A percentile compares a stretch with the other conserved stretches of the same genome.
These are phyloP conservation scores for Isurus oxyrinchus DNA, from an alignment of 2,113 vertebrate genomes.

Conservation along the genomic window DNA sequence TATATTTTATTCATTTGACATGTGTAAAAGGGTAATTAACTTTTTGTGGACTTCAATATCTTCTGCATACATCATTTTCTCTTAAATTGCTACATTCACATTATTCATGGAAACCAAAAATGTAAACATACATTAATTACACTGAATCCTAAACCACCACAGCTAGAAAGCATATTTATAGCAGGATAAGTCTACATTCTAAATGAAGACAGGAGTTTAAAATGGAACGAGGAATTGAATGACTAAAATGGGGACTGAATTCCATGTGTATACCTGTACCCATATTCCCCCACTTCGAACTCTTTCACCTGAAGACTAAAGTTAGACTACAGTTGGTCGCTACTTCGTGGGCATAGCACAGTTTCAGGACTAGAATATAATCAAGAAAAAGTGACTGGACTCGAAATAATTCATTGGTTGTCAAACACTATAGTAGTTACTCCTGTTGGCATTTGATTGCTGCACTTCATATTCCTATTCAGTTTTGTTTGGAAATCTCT, in stretches of 20 bases:
- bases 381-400: background rate
- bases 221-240: background rate
- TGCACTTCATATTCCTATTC: background rate
- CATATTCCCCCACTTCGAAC: background rate
- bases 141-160: background rate
- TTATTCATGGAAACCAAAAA: background rate
- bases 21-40: background rate
- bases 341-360: background rate
- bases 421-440: background rate
- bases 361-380: background rate
- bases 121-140: background rate
- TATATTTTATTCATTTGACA: background rate
- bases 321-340: background rate
- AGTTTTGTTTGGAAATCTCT: background rate
- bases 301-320: background rate
- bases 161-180: background rate
- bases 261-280: background rate
- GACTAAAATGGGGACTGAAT: background rate
- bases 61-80: background rate
- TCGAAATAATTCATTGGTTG: background rate
- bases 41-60: background rate
- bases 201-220: background rate
- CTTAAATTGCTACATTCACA: background rate
- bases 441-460: background rate
- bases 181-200: background rate